Base-by-base conservation (phyloP, 2,888 invertebrate species). In the Cenopis cana region DNA sequence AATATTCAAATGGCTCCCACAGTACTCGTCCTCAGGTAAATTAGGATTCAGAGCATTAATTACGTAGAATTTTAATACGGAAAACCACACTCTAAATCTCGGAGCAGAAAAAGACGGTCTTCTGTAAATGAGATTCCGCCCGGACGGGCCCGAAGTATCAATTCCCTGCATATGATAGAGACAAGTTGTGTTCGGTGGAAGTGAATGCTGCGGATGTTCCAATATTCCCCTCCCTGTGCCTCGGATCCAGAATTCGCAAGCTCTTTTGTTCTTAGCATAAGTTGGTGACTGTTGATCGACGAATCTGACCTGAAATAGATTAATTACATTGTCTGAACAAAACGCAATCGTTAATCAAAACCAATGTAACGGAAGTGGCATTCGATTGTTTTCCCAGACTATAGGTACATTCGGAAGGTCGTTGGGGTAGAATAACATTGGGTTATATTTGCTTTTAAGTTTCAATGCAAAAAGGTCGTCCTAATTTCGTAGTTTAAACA, bases 171-270 rank as follows among this genome's bases (percentile, higher is more conserved):
- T 95, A 85, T 97, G 97, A 85, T 98, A 98, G 24, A 97, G 94
- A 84, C 98, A 98, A 10, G 98, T 98, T 29, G 97, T 98, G 85
- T 98, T 98, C 0, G 97, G 96, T 0, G 98, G 96, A 75, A 98
- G 89, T 4, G 98, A 97, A 89, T 98, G 98, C 77, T 96, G 94
- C 0, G 98, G 98, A 82, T 97, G 97, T 79, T 97, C 96, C 60
- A 98, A 84, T 6, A 97, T 92, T n/a, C 98, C 98, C 65, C 95
- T 95, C 1, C 96, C 96, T 0, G 96, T 96, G 6, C 97, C 97
- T 74, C 97, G 94, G 75, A 98, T 94, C 97, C 97, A 97, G 83
- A 98, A 98, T 84, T 97, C 98, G 84, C 98, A 98, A 33, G 95
- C 95, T 73, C 96, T 95, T 85, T 98, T 97, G 88, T 96, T 97